phyloP scores from a whole-genome alignment of 2,113 vertebrate species.

The Taurulus bubalis region DNA sequence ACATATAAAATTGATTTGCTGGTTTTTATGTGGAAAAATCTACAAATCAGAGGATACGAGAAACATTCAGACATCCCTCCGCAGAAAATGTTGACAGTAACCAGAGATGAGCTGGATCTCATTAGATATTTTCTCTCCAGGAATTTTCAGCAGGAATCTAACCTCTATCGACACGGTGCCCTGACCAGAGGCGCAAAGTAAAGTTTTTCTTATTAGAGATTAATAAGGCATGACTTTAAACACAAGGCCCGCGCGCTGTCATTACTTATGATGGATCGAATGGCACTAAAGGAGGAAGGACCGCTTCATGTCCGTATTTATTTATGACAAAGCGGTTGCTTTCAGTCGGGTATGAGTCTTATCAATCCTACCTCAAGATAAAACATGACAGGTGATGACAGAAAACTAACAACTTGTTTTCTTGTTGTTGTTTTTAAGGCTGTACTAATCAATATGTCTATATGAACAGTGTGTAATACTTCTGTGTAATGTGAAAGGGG shows the following conservation, averaged over 20 bases:
- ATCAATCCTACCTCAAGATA: background rate
- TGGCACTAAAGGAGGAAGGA: background rate
- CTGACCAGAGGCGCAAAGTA: background rate
- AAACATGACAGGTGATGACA: background rate
- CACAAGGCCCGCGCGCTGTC: background rate
- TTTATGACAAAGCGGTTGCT: background rate
- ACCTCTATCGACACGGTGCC: background rate
- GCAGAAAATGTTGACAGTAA: background rate
- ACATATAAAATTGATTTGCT: background rate
- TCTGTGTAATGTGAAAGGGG: background rate
- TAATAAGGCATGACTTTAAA: conserved; percentile 12
- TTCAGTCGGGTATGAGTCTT: background rate
- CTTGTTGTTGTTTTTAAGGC: background rate
- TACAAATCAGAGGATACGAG: background rate
- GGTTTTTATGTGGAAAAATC: background rate
- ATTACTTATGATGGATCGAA: conserved; percentile 9
- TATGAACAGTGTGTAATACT: background rate
- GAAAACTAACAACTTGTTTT: background rate
- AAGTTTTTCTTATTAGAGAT: conserved; percentile 2
- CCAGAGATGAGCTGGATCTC: background rate
- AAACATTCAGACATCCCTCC: background rate
- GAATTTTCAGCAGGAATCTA: conserved; percentile 4
- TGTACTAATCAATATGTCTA: background rate
- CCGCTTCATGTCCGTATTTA: background rate
- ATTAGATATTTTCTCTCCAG: conserved; percentile 6